Percentiles rank a stretch among this genome's conserved stretches.
Conservation (phyloP, 2,888 invertebrate genomes). For the Eilema caniola region DNA sequence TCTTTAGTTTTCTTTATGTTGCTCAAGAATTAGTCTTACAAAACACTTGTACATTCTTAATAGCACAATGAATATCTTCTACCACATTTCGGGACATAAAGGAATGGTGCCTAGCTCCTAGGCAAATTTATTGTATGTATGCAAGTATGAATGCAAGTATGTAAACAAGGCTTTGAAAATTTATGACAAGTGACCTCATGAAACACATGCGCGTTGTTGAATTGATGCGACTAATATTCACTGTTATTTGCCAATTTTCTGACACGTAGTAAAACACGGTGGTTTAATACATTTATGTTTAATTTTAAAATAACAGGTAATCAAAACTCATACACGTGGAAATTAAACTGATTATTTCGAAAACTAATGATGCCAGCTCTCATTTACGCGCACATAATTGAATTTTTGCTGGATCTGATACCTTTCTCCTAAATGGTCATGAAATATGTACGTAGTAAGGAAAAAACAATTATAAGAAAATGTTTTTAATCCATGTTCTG, state of each 20-base stretch:
- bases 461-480: not conserved
- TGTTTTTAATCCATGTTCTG: not conserved
- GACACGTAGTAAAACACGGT: not conserved
- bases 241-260: not conserved
- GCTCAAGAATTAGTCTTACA: not conserved
- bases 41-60: not conserved
- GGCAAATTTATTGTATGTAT: too few relatives aligned
- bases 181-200: not conserved
- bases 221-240: not conserved
- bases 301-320: not conserved
- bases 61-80: not conserved
- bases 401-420: not conserved
- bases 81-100: not conserved
- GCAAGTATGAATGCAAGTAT: not conserved
- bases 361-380: not conserved
- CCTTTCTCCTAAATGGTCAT: not conserved
- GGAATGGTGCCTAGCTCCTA: not conserved
- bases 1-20: too few relatives aligned
- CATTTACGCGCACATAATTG: not conserved
- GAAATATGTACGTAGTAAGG: too few relatives aligned
- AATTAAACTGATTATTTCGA: not conserved
- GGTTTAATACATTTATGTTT: not conserved
- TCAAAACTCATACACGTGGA: not conserved
- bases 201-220: not conserved
- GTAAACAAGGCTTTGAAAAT: not conserved